Conservation (phyloP, 2,797 vertebrate species). For the Podarcis siculus region DNA sequence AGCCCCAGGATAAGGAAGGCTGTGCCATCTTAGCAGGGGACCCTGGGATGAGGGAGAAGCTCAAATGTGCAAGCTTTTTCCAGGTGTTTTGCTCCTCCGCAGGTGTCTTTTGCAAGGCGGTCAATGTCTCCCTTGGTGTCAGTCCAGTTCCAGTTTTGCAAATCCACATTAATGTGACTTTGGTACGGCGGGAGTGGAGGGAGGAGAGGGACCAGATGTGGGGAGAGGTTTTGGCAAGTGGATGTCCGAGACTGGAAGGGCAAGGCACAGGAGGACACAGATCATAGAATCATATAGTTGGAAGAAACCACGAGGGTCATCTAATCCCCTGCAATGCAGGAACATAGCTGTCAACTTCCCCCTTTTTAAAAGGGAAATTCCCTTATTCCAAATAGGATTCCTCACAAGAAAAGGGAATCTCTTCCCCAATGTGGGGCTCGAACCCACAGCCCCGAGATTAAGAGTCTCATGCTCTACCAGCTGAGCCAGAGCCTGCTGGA, state of each 20-base stretch:
- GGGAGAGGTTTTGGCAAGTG: not conserved
- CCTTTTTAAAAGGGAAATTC: too few relatives aligned
- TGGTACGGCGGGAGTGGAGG: not conserved
- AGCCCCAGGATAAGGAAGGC: not conserved
- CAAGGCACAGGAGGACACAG: not conserved
- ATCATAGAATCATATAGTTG: too few relatives aligned
- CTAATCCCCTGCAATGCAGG: too few relatives aligned
- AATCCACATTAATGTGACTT: not conserved
- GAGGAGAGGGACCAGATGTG: not conserved
- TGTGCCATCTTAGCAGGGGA: not conserved
- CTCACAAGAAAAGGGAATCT: too few relatives aligned
- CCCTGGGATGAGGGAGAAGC: not conserved
- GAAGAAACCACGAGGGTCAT: too few relatives aligned
- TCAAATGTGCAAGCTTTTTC: not conserved
- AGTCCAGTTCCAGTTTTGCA: not conserved
- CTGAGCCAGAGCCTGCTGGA: too few relatives aligned
- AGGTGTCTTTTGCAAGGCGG: not conserved
- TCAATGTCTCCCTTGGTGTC: not conserved
- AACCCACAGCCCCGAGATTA: too few relatives aligned
- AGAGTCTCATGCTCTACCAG: too few relatives aligned
- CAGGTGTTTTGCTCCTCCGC: not conserved
- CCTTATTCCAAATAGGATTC: too few relatives aligned
- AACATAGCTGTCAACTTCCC: too few relatives aligned
- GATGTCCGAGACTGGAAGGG: not conserved
- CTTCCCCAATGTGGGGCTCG: too few relatives aligned